phyloP scores from a whole-genome alignment of 1,140 invertebrate genomes.

The Geopemphigus sp. region DNA sequence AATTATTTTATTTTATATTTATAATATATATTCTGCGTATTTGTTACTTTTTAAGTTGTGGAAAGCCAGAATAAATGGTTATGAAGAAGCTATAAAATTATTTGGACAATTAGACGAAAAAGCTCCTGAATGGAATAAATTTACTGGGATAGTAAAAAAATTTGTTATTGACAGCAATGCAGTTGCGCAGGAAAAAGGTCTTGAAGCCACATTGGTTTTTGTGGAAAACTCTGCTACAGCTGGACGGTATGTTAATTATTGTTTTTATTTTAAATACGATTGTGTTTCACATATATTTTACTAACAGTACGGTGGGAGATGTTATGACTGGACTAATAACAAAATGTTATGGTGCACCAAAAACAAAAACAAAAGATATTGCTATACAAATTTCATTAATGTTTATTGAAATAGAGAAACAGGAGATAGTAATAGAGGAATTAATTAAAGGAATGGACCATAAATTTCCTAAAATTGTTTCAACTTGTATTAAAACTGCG shows the following conservation, averaged over 20 bases:
- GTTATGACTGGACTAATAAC: slow-evolving; percentile 84
- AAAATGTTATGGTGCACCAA: slow-evolving; percentile 89
- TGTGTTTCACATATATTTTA: slow-evolving; percentile 21
- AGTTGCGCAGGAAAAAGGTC: slow-evolving; percentile 90
- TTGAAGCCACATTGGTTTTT: slow-evolving; percentile 86
- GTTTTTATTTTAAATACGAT: not conserved
- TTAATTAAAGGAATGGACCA: slow-evolving; percentile 88
- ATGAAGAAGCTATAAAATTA: slow-evolving; percentile 87
- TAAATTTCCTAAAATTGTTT: slow-evolving; percentile 94
- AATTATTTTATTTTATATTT: not conserved
- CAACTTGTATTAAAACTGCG: slow-evolving; percentile 75
- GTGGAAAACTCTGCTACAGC: slow-evolving; percentile 84
- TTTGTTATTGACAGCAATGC: slow-evolving; percentile 94
- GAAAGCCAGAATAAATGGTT: slow-evolving; percentile 91
- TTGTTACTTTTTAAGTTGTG: slow-evolving; percentile 64
- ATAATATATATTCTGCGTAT: not conserved
- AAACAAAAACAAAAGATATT: slow-evolving; percentile 87
- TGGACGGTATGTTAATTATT: slow-evolving; percentile 63
- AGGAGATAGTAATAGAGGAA: slow-evolving; percentile 86
- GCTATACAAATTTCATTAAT: slow-evolving; percentile 85
- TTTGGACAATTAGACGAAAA: slow-evolving; percentile 89
- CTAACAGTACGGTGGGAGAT: slow-evolving; percentile 78
- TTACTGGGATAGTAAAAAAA: slow-evolving; percentile 87
- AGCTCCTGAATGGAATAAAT: slow-evolving; percentile 89
- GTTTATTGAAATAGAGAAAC: slow-evolving; percentile 95